A percentile compares a stretch with the other conserved stretches of the same genome.
Conservation (phyloP, 1,140 invertebrate genomes). For the Bombus haemorrhoidalis region DNA sequence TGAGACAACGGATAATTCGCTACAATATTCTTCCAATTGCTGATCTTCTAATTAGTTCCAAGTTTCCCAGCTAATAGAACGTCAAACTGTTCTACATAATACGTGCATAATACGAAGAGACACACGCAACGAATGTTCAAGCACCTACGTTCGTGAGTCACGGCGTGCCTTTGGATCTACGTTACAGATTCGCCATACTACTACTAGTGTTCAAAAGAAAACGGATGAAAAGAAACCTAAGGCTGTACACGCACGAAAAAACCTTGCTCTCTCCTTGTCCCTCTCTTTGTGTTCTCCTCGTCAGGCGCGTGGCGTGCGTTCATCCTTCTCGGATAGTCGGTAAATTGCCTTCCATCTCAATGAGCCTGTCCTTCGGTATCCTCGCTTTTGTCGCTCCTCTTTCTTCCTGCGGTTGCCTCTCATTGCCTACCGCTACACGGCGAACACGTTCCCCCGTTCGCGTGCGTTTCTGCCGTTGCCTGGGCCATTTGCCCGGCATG, state of each 20-base stretch:
- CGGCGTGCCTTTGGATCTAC: too few species aligned
- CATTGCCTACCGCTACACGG: slow-evolving; percentile 10
- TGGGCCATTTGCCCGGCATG: slow-evolving; percentile 8
- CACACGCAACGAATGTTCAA: too few species aligned
- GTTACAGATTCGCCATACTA: too few species aligned
- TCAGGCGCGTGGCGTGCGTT: slow-evolving; percentile 60
- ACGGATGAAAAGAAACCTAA: not conserved
- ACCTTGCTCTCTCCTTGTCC: slow-evolving; percentile 34
- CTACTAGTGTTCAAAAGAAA: not conserved
- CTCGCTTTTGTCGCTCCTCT: not conserved
- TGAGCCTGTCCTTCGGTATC: slow-evolving; percentile 59
- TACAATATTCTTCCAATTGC: too few species aligned
- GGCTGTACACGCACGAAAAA: not conserved
- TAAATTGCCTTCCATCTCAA: slow-evolving; percentile 62
- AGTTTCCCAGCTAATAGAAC: too few species aligned
- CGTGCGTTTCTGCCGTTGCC: slow-evolving; percentile 21
- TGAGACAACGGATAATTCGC: too few species aligned
- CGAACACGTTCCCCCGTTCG: not conserved
- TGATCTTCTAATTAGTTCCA: too few species aligned
- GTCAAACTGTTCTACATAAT: too few species aligned
- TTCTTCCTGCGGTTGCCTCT: not conserved
- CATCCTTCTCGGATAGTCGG: slow-evolving; percentile 26
- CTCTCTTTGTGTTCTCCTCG: slow-evolving; percentile 35
- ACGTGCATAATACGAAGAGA: too few species aligned
- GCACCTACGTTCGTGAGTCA: too few species aligned